Evolutionary conservation across 2,113 vertebrate genomes (phyloP), one percentile per base, ranked within the genome.

Genomic region (Pagrus major): DNA sequence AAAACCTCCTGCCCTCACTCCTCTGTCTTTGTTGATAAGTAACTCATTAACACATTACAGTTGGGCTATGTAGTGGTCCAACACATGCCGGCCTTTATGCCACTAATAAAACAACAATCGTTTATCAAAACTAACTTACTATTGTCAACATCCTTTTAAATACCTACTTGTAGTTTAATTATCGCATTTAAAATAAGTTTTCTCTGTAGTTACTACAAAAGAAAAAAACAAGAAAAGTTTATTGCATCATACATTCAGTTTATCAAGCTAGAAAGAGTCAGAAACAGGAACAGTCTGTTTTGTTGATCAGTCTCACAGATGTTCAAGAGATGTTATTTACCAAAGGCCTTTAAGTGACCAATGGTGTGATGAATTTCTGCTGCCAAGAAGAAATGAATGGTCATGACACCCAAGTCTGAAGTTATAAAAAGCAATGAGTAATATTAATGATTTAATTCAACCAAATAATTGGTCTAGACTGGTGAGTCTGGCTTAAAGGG

Each of bases 21-120:
- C 25, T 58, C 9, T 23, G 42, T 29, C 76, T 86, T 56, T 81
- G 59, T 47, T 64, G 74, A 82, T 82, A 54, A 88, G 52, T 41
- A 23, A 41, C 64, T 86, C 72, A 76, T 86, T 73, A 76, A 70
- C 64, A 52, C 55, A 33, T 68, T 58, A 46, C 44, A 37, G 46
- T 52, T n/a, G n/a, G n/a, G n/a, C n/a, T 56, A 15, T 23, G 46
- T 52, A 29, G 21, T 16, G 55, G 44, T 54, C 71, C 44, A 41
- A 41, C 41, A 80, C 52, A 73, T 29, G 51, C 35, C 55, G 39
- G 4, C 61, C 65, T 63, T 33, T 37, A 21, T 29, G 25, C 42
- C 18, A 10, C 54, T 37, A 58, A 68, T 60, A 56, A 83, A 20
- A 44, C n/a, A 16, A n/a, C 27, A 52, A 10, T 39, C 29, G 14